Evolutionary conservation across 2,888 invertebrate species (phyloP), one percentile per base, ranked within the genome.

Genomic region (Nineta flava): DNA sequence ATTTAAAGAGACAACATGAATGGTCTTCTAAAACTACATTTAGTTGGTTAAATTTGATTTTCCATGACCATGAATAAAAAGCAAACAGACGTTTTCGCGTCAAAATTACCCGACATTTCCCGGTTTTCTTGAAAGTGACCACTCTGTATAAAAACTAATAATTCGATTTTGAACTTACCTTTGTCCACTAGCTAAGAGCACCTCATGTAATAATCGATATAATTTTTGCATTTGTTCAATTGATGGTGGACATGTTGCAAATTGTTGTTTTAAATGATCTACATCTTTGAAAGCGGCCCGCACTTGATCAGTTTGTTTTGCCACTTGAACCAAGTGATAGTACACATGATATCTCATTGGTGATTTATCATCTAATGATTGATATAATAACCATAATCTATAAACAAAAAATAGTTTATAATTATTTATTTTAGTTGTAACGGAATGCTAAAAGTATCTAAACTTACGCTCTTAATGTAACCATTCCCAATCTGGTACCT

Each of bases 211-310:
- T 16, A 90, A 70, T 57, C 95, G 78, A 59, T 93, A 83, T 2
- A 95, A 70, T 61, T 90, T 90, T 65, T 96, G 95, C 76, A 90
- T 82, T 67, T 91, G 88, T 66, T 91, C 90, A 60, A 83, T 85
- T 1, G 87, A 82, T 4, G 88, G 87, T 15, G 84, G 84, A 58
- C 85, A 85, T 49, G 76, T 76, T 1, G 79, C 75, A 64, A 88
- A 87, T 64, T 87, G 87, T 57, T 81, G 79, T 60, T 82, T 84
- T 46, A 94, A 71, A 60, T 86, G 84, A 42, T 87, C 86, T 1
- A 93, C 81, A 54, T 90, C 86, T 46, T 81, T 79, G 62, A 87
- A 92, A 2, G 94, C 87, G 53, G 87, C 82, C 53, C 78, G 76
- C 1, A 95, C 83, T 57, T 85, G 84, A 52, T 92, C 90, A 21